Conservation (phyloP, 1,140 invertebrate species). For the Drosophila carrolli region DNA sequence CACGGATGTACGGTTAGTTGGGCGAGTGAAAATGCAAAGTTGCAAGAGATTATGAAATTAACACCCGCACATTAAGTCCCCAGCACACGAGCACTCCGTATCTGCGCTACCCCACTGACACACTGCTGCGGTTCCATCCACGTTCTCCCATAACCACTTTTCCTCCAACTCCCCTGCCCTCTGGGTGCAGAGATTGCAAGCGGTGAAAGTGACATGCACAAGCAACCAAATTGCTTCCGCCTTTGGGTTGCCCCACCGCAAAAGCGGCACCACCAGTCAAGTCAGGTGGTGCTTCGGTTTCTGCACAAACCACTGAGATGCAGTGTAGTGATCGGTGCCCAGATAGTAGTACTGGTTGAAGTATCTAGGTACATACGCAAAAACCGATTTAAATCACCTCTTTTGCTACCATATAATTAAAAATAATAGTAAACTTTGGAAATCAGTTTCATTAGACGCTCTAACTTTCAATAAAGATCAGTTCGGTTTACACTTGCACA, state of each 20-base stretch:
- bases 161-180: not conserved
- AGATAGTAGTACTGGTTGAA: not conserved
- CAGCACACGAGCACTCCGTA: constrained; percentile 9
- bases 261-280: constrained; percentile 21
- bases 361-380: not conserved
- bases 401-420: too few species aligned
- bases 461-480: too few species aligned
- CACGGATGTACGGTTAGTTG: constrained; percentile 44
- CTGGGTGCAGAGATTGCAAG: constrained; percentile 39
- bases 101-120: constrained; percentile 55
- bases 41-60: constrained; percentile 60
- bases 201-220: constrained; percentile 84
- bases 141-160: constrained; percentile 15
- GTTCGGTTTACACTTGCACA: too few species aligned
- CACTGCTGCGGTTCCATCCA: constrained; percentile 39
- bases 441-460: too few species aligned
- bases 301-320: constrained; percentile 14
- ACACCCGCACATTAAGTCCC: constrained; percentile 37
- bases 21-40: constrained; percentile 19
- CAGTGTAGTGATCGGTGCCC: not conserved
- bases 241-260: constrained; percentile 40
- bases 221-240: constrained; percentile 83
- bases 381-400: too few species aligned
- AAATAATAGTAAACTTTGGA: too few species aligned
- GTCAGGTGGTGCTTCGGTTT: constrained; percentile 43